Conservation (phyloP, 2,888 invertebrate genomes). For the Diarsia rubi region DNA sequence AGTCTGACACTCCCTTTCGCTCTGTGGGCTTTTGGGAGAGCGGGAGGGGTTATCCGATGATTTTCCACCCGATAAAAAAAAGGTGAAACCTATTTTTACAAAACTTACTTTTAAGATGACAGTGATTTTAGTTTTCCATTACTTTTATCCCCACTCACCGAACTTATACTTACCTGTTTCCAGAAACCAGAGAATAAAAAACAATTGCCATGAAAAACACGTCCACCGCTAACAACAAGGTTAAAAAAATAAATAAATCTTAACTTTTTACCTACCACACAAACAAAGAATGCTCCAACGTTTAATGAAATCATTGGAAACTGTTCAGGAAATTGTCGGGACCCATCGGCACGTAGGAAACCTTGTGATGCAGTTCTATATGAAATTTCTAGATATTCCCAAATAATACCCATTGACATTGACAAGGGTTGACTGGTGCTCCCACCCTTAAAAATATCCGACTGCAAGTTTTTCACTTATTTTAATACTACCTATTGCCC, state of each 20-base stretch:
- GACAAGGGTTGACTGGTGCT: conserved; percentile 85
- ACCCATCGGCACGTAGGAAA: conserved; percentile 63
- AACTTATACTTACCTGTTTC: not conserved
- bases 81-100: not conserved
- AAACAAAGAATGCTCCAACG: conserved; percentile 54
- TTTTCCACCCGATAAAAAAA: too few species aligned
- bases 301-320: conserved; percentile 63
- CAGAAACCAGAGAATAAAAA: conserved; percentile 15
- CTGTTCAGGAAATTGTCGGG: conserved; percentile 54
- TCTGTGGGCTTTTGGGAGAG: too few species aligned
- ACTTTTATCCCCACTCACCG: not conserved
- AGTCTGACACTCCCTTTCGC: too few species aligned
- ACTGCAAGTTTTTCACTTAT: conserved; percentile 83
- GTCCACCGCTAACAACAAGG: conserved; percentile 41
- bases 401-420: conserved; percentile 86
- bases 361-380: conserved; percentile 82
- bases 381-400: conserved; percentile 83
- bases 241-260: conserved; percentile 53
- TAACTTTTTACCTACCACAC: conserved; percentile 46
- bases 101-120: not conserved
- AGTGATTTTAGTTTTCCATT: not conserved
- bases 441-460: conserved; percentile 85
- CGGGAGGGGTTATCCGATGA: too few species aligned
- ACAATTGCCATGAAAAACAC: conserved; percentile 41
- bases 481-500: conserved; percentile 70